Conservation (phyloP, 1,140 invertebrate species). For the Nasonia longicornis region DNA sequence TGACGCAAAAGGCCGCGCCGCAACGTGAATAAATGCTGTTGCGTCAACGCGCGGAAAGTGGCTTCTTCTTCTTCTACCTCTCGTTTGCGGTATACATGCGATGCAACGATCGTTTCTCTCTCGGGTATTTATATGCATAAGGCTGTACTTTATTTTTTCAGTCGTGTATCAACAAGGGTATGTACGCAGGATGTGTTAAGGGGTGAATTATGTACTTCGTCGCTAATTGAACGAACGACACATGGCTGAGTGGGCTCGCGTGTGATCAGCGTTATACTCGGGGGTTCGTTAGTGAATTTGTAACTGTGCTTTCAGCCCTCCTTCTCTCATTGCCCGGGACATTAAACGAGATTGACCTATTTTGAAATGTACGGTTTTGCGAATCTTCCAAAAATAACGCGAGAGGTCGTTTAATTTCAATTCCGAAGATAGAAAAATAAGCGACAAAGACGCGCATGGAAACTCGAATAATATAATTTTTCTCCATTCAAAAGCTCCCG, state of each 20-base stretch:
- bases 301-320: not conserved
- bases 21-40: not conserved
- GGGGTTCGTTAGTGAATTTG: not conserved
- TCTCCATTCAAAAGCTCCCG: too few species aligned
- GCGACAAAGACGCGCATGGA: too few species aligned
- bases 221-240: not conserved
- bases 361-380: not conserved
- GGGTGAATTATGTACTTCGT: not conserved
- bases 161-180: not conserved
- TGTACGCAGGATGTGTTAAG: not conserved
- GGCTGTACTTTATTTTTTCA: not conserved
- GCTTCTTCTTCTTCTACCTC: not conserved
- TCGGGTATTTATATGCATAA: too few species aligned
- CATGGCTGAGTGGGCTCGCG: not conserved
- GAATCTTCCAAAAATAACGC: not conserved
- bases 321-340: too few species aligned
- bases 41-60: not conserved
- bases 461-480: not conserved
- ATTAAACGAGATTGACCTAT: not conserved
- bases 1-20: not conserved
- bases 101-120: not conserved
- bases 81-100: not conserved
- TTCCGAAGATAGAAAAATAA: too few species aligned
- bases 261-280: not conserved
- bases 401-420: too few species aligned